These are phyloP conservation scores for Coptotermes formosanus DNA, from an alignment of 1,140 invertebrate species.

Conservation along the genomic window DNA sequence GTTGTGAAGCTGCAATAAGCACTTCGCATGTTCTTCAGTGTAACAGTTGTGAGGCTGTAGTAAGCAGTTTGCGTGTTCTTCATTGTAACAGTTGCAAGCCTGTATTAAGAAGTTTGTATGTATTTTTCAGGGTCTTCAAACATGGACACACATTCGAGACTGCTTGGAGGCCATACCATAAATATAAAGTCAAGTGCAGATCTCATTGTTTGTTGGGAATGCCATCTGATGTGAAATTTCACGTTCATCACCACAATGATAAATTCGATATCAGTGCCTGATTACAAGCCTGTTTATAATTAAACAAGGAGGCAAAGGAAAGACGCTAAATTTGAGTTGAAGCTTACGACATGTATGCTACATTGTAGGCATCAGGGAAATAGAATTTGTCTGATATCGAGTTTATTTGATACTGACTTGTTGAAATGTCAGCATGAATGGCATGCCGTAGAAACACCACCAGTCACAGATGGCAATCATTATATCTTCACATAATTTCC, in stretches of 20 bases:
- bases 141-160: conserved; percentile 71
- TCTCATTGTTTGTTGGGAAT: background rate
- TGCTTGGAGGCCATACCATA: conserved; percentile 65
- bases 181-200: background rate
- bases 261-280: background rate
- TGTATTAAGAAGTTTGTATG: conserved; percentile 22
- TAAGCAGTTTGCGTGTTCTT: too few relatives aligned
- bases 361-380: too few relatives aligned
- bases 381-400: background rate
- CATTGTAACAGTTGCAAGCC: too few relatives aligned
- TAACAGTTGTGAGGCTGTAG: too few relatives aligned
- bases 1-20: too few relatives aligned
- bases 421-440: background rate
- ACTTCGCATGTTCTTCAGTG: too few relatives aligned
- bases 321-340: background rate
- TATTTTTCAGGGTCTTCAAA: conserved; percentile 64
- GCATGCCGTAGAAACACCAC: background rate
- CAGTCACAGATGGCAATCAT: background rate
- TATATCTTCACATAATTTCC: background rate
- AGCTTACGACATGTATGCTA: background rate
- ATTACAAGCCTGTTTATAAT: background rate
- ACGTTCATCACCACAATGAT: background rate
- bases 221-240: background rate
- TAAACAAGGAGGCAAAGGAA: background rate
- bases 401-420: background rate